These are phyloP conservation scores for Staurois parvus DNA, from an alignment of 2,797 vertebrate genomes.

Conservation along the genomic window DNA sequence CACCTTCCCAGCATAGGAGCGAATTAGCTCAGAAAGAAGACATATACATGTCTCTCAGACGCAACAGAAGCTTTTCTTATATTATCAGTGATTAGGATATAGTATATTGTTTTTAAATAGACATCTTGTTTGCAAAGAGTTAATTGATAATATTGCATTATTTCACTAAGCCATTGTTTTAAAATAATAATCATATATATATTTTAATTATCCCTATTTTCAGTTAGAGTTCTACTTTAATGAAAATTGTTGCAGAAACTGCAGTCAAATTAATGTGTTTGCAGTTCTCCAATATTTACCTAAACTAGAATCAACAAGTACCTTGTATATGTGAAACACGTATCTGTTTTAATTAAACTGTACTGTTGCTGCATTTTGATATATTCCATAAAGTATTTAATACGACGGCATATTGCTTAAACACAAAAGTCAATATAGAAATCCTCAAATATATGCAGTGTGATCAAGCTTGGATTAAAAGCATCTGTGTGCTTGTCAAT, in stretches of 20 bases:
- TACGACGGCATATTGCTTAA: constrained; percentile 81
- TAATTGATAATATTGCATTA: too few species aligned
- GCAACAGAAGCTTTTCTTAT: too few species aligned
- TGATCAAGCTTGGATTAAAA: constrained; percentile 84
- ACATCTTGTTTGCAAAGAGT: too few species aligned
- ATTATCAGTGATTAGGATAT: too few species aligned
- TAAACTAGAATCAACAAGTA: constrained; percentile 20
- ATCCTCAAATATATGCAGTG: constrained; percentile 81
- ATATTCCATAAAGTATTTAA: constrained; percentile 63
- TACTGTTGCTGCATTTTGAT: constrained; percentile 54
- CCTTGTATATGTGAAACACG: constrained; percentile 41
- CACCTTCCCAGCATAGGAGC: too few species aligned
- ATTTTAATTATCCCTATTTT: too few species aligned
- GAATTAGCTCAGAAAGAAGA: too few species aligned
- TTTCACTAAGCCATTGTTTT: too few species aligned
- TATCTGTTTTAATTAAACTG: constrained; percentile 40
- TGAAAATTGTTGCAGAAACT: constrained; percentile 7
- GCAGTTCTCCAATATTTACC: neutral
- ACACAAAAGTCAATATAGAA: constrained; percentile 76
- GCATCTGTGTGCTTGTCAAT: constrained; percentile 83
- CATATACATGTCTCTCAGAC: too few species aligned
- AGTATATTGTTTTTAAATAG: too few species aligned
- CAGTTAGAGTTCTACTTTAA: too few species aligned
- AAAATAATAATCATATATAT: too few species aligned
- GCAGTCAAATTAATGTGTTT: constrained; percentile 18